Conservation (phyloP, 2,113 vertebrate species). For the Merops nubicus region DNA sequence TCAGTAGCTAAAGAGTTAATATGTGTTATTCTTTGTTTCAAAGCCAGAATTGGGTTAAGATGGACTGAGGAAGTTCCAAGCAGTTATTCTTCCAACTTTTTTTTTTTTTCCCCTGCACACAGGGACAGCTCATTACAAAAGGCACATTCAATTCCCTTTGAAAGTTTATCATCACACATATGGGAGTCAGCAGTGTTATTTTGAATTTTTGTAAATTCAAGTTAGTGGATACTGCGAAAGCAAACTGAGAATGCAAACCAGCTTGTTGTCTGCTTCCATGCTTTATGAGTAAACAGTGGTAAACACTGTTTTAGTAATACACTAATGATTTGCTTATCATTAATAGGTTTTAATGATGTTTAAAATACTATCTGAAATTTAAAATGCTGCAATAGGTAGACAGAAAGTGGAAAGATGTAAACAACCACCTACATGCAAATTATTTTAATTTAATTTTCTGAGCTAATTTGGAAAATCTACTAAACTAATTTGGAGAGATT, state of each 20-base stretch:
- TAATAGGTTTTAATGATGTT: background rate
- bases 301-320: background rate
- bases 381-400: background rate
- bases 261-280: background rate
- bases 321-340: background rate
- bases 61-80: background rate
- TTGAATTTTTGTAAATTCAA: background rate
- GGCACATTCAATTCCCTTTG: background rate
- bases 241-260: background rate
- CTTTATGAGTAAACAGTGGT: background rate
- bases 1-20: background rate
- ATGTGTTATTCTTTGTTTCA: background rate
- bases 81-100: background rate
- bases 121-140: background rate
- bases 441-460: background rate
- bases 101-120: background rate
- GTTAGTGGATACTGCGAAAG: background rate
- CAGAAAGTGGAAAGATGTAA: background rate
- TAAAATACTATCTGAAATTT: background rate
- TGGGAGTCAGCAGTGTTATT: background rate
- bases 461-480: background rate
- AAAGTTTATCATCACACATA: background rate
- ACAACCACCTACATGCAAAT: background rate
- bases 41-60: background rate
- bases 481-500: background rate